phyloP scores from a whole-genome alignment of 2,113 vertebrate species.

The Sapayoa aenigma region DNA sequence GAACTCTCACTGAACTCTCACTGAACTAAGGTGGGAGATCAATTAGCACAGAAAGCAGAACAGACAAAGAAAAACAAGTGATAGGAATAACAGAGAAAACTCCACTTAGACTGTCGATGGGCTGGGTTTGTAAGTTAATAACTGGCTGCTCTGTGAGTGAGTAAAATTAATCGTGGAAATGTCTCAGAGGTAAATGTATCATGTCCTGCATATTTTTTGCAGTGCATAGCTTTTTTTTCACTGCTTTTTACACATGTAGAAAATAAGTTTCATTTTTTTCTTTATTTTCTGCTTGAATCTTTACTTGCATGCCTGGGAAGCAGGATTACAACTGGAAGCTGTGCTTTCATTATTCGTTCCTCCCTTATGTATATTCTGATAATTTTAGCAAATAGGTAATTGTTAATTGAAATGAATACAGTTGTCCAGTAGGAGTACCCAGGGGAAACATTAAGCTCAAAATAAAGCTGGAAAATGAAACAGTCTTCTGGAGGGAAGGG shows the following conservation, averaged over 20 bases:
- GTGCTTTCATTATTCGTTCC: background rate
- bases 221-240: background rate
- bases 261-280: background rate
- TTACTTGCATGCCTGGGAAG: background rate
- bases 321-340: background rate
- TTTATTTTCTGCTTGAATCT: background rate
- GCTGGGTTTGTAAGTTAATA: background rate
- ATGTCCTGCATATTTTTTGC: background rate
- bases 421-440: conserved; percentile 11
- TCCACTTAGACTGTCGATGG: background rate
- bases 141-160: background rate
- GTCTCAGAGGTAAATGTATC: background rate
- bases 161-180: background rate
- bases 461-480: conserved; percentile 50
- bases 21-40: background rate
- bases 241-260: background rate
- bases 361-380: background rate
- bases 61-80: background rate
- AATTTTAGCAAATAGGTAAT: conserved; percentile 38
- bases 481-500: conserved; percentile 5
- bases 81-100: background rate
- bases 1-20: background rate
- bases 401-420: conserved; percentile 34
- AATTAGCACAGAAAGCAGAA: background rate
- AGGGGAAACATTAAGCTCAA: background rate